phyloP scores from a whole-genome alignment of 2,888 invertebrate genomes.

The Ormyrus thymus region DNA sequence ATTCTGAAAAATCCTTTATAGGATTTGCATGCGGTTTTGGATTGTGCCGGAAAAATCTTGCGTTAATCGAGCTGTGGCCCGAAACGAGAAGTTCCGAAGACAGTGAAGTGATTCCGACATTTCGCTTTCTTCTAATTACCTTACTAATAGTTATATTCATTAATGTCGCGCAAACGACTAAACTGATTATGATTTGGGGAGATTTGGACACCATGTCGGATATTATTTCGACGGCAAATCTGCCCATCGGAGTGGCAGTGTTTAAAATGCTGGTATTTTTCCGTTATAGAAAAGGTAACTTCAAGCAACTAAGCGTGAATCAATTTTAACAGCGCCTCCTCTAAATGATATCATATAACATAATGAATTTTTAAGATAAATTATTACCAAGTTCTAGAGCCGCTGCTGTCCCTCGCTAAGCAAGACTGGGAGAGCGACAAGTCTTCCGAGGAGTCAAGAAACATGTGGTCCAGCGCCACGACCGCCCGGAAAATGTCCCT shows the following conservation, averaged over 20 bases:
- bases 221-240: conserved; percentile 50
- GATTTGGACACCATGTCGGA: conserved; percentile 46
- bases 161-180: conserved; percentile 49
- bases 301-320: not conserved
- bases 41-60: too few species aligned
- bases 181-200: conserved; percentile 48
- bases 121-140: too few species aligned
- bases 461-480: conserved; percentile 26
- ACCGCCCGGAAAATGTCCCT: conserved; percentile 14
- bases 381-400: too few species aligned
- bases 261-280: conserved; percentile 46
- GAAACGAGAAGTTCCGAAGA: too few species aligned
- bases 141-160: conserved; percentile 22
- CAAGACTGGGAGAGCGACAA: conserved; percentile 18
- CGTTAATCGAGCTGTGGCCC: too few species aligned
- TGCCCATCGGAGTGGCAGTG: conserved; percentile 38
- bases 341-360: too few species aligned
- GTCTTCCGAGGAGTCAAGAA: not conserved
- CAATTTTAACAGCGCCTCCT: too few species aligned
- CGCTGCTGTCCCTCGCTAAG: too few species aligned
- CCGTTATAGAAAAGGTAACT: conserved; percentile 46
- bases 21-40: too few species aligned
- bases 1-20: too few species aligned
- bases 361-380: too few species aligned
- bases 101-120: too few species aligned